These are phyloP conservation scores for Phaethon lepturus DNA, from an alignment of 2,113 vertebrate species.

Conservation along the genomic window DNA sequence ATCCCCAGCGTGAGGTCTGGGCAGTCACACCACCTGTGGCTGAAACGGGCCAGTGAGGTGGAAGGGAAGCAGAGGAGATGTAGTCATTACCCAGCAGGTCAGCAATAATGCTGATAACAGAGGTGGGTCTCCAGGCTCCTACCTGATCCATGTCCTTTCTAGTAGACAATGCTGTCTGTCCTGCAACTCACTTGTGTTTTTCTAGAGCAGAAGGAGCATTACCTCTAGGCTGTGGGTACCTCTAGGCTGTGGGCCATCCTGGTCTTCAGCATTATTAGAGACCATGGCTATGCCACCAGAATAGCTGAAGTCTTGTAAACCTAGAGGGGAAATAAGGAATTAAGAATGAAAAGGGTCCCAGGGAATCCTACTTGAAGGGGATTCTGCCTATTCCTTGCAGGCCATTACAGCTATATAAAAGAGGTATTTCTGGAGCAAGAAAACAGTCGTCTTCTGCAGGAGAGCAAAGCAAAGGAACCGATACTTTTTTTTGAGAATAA, in stretches of 20 bases:
- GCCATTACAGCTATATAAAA: background rate
- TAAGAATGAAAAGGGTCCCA: background rate
- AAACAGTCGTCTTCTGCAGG: background rate
- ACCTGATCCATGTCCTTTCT: background rate
- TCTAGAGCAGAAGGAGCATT: background rate
- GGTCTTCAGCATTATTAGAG: background rate
- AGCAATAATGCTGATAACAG: background rate
- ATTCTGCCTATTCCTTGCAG: background rate
- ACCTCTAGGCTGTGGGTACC: background rate
- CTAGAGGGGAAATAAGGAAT: background rate
- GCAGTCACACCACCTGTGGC: background rate
- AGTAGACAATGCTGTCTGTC: background rate
- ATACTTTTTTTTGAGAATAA: background rate
- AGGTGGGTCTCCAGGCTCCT: background rate
- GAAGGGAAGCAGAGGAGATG: background rate
- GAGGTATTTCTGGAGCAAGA: background rate
- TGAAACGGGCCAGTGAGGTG: background rate
- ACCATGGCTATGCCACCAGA: background rate
- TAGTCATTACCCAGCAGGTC: background rate
- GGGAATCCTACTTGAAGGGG: background rate
- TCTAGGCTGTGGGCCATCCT: background rate
- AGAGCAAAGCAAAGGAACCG: background rate
- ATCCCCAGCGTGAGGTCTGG: background rate
- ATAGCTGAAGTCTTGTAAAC: background rate
- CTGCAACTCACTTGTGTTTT: background rate